Base-by-base conservation (phyloP, 2,113 vertebrate species). In the Rhinoderma darwinii region DNA sequence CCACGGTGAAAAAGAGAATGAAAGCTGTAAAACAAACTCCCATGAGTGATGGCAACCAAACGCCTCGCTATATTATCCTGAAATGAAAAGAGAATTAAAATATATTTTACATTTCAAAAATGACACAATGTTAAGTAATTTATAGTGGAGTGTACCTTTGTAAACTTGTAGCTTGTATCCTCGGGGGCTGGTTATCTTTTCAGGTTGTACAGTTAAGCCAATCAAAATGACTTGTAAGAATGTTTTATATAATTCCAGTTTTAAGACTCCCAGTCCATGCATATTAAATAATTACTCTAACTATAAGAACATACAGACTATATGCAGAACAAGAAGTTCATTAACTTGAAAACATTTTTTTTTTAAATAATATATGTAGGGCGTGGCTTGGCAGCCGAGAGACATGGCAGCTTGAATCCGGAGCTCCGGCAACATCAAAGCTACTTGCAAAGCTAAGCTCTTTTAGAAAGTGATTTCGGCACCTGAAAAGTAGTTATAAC, bases 11-110 rank as follows among this genome's bases (percentile, higher is more conserved):
- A 88, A 92, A 91, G 92, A 93, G 90, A 92, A 88, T 50, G 91
- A 93, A 93, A 82, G 93, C 89, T 93, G 86, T 93, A 93, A 91
- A 92, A 90, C 81, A 92, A 93, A 89, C 73, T 90, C 91, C 63
- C 32, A 0, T 88, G 84, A 91, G 66, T 54, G 88, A 84, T 59
- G 39, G 43, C 32, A 61, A 50, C 56, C 22, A 50, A 66, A 74
- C n/a, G 70, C 14, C 22, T 27, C 88, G 37, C 39, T 56, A 84
- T 76, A 87, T 37, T 84, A 84, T 5, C 12, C 41, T 89, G 89
- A 89, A 91, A 88, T 78, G 73, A 90, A 70, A 50, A 83, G 63
- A 70, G 90, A 91, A 89, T 75, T 77, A 84, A 84, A 89, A 27
- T 61, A 75, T 68, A 43, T 82, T 70, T 89, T 87, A 84, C 51